phyloP scores from a whole-genome alignment of 2,113 vertebrate species.

The Agelaius phoeniceus region DNA sequence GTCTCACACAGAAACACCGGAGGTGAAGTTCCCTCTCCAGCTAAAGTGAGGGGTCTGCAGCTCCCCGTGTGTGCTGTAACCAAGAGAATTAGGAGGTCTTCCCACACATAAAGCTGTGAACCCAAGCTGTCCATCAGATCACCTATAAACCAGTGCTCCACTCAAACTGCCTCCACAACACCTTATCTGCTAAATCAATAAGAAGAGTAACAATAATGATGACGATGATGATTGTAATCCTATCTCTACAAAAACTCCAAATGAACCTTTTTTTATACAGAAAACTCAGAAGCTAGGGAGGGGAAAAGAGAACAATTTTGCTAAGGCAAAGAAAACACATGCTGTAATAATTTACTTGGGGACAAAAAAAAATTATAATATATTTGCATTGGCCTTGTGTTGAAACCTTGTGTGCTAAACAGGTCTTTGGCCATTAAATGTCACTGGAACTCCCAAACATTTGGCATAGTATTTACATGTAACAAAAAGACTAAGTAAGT shows the following conservation, averaged over 20 bases:
- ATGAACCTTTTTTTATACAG: not conserved
- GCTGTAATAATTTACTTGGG: not conserved
- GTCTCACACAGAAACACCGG: not conserved
- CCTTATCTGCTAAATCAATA: not conserved
- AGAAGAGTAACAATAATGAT: not conserved
- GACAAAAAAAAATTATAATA: not conserved
- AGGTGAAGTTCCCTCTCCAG: not conserved
- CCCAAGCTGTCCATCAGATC: not conserved
- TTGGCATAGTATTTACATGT: not conserved
- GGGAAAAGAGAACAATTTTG: not conserved
- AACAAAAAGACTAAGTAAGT: not conserved
- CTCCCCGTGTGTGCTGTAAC: not conserved
- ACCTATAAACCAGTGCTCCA: not conserved
- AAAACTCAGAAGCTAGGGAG: not conserved
- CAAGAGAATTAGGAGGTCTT: not conserved
- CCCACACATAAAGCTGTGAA: not conserved
- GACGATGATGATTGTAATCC: accelerated
- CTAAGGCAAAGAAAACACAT: not conserved
- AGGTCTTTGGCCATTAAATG: not conserved
- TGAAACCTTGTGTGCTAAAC: not conserved
- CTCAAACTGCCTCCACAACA: not conserved
- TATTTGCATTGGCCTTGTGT: not conserved
- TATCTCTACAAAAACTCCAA: not conserved
- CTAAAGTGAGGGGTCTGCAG: not conserved
- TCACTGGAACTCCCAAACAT: not conserved